Percentiles rank a stretch among this genome's conserved stretches.
Evolutionary conservation across 2,113 vertebrate species (phyloP).

Genomic region (Prinia subflava): DNA sequence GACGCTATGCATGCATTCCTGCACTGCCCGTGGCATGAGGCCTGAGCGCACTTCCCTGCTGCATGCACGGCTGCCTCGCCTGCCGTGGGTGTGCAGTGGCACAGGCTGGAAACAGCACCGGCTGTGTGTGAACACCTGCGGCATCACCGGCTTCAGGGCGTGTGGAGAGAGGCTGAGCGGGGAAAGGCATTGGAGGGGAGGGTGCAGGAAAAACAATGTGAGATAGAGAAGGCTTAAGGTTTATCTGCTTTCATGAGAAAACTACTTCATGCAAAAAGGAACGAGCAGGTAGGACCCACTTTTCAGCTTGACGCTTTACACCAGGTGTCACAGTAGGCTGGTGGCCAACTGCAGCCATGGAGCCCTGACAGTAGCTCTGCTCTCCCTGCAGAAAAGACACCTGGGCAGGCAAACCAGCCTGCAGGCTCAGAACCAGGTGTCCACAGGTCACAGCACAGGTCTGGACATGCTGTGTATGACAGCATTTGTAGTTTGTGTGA

Average conservation of each 20-base stretch:
- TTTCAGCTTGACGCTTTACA: neutral
- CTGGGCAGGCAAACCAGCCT: neutral
- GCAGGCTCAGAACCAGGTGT: neutral
- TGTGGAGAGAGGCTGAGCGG: neutral
- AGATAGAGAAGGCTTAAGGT: neutral
- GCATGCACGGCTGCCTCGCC: neutral
- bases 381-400: neutral
- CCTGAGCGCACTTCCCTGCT: neutral
- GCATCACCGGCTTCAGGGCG: neutral
- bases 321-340: neutral
- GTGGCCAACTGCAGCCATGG: neutral
- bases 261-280: neutral
- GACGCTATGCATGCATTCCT: fast-evolving
- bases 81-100: neutral
- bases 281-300: neutral
- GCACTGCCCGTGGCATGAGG: neutral
- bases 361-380: neutral
- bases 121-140: neutral
- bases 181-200: fast-evolving
- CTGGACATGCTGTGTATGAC: neutral
- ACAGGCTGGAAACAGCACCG: neutral
- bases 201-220: neutral
- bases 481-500: neutral
- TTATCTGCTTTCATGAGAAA: neutral
- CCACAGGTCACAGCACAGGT: neutral